A percentile compares a stretch with the other conserved stretches of the same genome.
Evolutionary conservation across 2,888 invertebrate species (phyloP).

Genomic region (Tinea pellionella): DNA sequence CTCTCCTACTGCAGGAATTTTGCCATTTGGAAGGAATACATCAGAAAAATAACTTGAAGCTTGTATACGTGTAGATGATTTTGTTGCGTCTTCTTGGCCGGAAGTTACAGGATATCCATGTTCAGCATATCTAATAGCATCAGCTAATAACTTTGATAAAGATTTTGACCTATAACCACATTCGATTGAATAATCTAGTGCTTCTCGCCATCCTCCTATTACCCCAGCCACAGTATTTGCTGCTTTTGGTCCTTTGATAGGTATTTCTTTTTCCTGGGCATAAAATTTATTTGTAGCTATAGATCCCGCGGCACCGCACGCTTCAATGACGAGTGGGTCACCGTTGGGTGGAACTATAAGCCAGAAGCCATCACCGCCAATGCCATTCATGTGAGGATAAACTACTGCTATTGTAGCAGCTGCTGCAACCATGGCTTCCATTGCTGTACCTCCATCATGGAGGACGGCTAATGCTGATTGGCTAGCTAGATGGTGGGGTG

Average conservation of each 20-base stretch:
- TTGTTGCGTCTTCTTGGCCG: constrained; percentile 24
- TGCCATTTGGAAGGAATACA: constrained; percentile 34
- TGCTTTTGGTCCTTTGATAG: constrained; percentile 41
- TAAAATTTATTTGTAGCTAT: constrained; percentile 41
- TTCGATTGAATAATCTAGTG: constrained; percentile 46
- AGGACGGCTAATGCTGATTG: constrained; percentile 48
- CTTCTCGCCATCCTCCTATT: constrained; percentile 55
- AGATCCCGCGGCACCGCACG: constrained; percentile 48
- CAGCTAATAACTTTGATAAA: constrained; percentile 34
- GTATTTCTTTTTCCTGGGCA: constrained; percentile 33
- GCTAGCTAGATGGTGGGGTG: constrained; percentile 54
- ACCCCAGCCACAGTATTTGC: constrained; percentile 53
- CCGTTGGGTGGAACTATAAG: constrained; percentile 48
- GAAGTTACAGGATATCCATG: constrained; percentile 42
- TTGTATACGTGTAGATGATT: too few relatives aligned
- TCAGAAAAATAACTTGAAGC: constrained; percentile 28
- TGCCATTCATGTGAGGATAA: constrained; percentile 55
- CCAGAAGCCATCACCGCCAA: constrained; percentile 58
- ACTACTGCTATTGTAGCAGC: constrained; percentile 55
- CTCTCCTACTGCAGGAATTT: constrained; percentile 35
- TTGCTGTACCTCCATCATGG: constrained; percentile 51
- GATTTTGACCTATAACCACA: constrained; percentile 43
- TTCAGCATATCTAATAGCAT: constrained; percentile 52
- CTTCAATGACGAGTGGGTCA: constrained; percentile 50
- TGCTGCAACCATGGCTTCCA: constrained; percentile 53